phyloP scores from a whole-genome alignment of 1,140 invertebrate species.

The Phymastichus coffea region DNA sequence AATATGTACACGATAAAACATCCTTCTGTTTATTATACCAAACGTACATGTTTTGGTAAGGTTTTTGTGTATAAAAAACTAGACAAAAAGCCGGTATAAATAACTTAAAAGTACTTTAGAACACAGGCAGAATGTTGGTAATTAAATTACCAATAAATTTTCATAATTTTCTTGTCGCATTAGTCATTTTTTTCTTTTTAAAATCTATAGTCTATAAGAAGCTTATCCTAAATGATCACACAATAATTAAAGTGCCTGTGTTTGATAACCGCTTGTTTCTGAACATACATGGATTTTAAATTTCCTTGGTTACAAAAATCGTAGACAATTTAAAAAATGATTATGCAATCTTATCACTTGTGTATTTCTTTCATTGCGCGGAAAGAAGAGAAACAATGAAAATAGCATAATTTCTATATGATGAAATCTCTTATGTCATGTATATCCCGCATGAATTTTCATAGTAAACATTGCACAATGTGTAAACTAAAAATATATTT shows the following conservation, averaged over 20 bases:
- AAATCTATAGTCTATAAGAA: background rate
- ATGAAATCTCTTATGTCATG: slow-evolving; percentile 23
- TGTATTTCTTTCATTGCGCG: slow-evolving; percentile 8
- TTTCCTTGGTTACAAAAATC: slow-evolving; percentile 32
- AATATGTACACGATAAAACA: slow-evolving; percentile 3
- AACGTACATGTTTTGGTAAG: background rate
- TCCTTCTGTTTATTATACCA: slow-evolving; percentile 11
- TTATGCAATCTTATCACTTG: slow-evolving; percentile 27
- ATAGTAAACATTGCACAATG: slow-evolving; percentile 20
- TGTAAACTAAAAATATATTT: slow-evolving; percentile 20
- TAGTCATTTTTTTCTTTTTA: background rate
- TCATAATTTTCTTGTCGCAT: slow-evolving; percentile 9
- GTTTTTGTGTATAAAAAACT: slow-evolving; percentile 6
- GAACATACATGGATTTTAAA: slow-evolving; percentile 17
- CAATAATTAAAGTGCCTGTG: slow-evolving; percentile 28
- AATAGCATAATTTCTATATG: slow-evolving; percentile 6
- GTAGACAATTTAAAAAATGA: slow-evolving; percentile 25
- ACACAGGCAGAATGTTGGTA: slow-evolving; percentile 4
- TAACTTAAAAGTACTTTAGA: slow-evolving; percentile 22
- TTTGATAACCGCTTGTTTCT: slow-evolving; percentile 18
- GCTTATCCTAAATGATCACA: slow-evolving; percentile 7
- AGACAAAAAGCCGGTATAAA: slow-evolving; percentile 8
- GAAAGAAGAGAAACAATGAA: slow-evolving; percentile 9
- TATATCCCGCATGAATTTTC: slow-evolving; percentile 12
- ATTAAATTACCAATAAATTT: slow-evolving; percentile 15